These are phyloP conservation scores for Actinia tenebrosa DNA, from an alignment of 64 coral and sea anemone species.

Conservation along the genomic window DNA sequence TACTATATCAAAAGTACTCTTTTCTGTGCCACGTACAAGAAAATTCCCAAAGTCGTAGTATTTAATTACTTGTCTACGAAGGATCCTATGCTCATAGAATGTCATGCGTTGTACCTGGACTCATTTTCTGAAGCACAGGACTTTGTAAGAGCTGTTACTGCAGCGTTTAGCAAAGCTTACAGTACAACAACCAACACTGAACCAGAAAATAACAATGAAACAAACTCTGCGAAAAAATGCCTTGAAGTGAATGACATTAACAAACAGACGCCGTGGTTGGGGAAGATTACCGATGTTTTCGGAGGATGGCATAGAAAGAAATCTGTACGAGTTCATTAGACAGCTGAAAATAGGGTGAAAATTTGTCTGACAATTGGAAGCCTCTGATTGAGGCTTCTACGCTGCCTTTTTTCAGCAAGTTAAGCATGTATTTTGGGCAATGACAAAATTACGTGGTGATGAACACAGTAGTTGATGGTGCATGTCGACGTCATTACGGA, in stretches of 20 bases:
- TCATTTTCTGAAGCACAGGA: conserved; percentile 35
- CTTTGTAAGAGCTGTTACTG: conserved; percentile 36
- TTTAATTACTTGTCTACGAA: conserved; percentile 39
- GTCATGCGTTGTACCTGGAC: conserved; percentile 31
- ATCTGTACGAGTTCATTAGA: neutral
- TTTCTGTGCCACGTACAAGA: conserved; percentile 62
- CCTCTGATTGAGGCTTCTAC: neutral
- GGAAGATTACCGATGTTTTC: conserved; percentile 5
- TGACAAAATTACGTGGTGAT: too few relatives aligned
- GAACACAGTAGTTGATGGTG: too few relatives aligned
- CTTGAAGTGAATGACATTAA: neutral
- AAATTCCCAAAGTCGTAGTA: conserved; percentile 51
- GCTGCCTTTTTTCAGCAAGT: too few relatives aligned
- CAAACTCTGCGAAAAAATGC: neutral
- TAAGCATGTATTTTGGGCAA: too few relatives aligned
- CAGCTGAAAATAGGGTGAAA: neutral
- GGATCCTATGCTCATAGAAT: conserved; percentile 14
- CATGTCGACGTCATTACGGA: too few relatives aligned
- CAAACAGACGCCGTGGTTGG: conserved; percentile 1
- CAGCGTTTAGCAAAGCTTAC: conserved; percentile 40
- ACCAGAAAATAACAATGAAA: neutral
- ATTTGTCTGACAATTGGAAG: neutral
- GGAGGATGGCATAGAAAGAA: neutral
- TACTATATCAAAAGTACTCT: conserved; percentile 38
- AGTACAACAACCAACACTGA: neutral